phyloP scores from a whole-genome alignment of 2,888 invertebrate species.

The Apotomis betuletana region DNA sequence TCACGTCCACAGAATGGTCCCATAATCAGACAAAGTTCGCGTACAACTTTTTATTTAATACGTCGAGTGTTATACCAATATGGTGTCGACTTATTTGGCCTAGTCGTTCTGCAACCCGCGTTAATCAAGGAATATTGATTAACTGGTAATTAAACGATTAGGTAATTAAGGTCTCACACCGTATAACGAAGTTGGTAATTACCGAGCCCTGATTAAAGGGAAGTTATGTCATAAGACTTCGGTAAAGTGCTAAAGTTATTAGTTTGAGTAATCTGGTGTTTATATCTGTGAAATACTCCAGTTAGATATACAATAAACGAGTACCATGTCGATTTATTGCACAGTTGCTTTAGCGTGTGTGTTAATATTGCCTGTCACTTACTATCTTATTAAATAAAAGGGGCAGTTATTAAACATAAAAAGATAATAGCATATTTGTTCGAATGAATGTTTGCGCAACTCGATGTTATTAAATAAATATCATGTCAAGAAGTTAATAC shows the following conservation, averaged over 20 bases:
- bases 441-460: too few relatives aligned
- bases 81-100: slow-evolving; percentile 30
- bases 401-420: too few relatives aligned
- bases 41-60: slow-evolving; percentile 30
- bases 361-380: too few relatives aligned
- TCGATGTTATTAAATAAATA: too few relatives aligned
- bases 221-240: slow-evolving; percentile 9
- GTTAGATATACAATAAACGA: too few relatives aligned
- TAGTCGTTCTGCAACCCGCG: slow-evolving; percentile 20
- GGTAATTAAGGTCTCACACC: slow-evolving; percentile 33
- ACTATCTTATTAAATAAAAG: too few relatives aligned
- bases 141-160: slow-evolving; percentile 42
- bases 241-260: slow-evolving; percentile 14
- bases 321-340: too few relatives aligned
- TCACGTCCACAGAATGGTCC: slow-evolving; percentile 19
- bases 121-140: slow-evolving; percentile 41
- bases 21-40: slow-evolving; percentile 20
- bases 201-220: slow-evolving; percentile 7
- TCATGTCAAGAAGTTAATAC: too few relatives aligned
- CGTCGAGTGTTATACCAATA: slow-evolving; percentile 5
- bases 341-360: too few relatives aligned
- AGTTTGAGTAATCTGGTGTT: slow-evolving; percentile 5
- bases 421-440: too few relatives aligned
- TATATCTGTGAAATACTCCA: not conserved
- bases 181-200: slow-evolving; percentile 23